Base-by-base conservation (phyloP, 2,113 vertebrate genomes). In the Nyctereutes procyonoides region DNA sequence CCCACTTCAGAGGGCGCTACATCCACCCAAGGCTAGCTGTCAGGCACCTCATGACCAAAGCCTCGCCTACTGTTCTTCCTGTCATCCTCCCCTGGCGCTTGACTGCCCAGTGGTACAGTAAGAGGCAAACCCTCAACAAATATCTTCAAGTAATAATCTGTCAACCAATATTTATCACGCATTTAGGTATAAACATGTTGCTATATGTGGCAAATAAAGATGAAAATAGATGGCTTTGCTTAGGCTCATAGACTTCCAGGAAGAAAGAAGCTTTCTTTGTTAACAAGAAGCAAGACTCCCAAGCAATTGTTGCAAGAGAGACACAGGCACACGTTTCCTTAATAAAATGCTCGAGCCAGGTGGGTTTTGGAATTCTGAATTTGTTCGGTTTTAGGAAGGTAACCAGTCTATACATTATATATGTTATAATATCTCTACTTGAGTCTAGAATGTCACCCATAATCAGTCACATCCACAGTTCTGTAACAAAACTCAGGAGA, bases 1-100 rank as follows among this genome's bases (percentile, higher is more conserved):
- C 7, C 2, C 48, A 0, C 0, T 17, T 17, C 53, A 82, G 1
- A 53, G 13, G 1, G 1, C 0, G 12, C 8, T 2, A 11, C 1
- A 2, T 19, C 73, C 8, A 63, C 6, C 67, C 38, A 35, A 60
- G 15, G 8, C 6, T 32, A 43, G 30, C 55, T 5, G 2, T 2
- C 15, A 4, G 0, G 16, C 7, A 11, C 6, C 58, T 35, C 20
- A 30, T 7, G 53, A 56, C 51, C 28, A 53, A 77, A 85, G 56
- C 26, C 53, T 32, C 30, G 19, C 1, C 2, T 51, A 22, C 55
- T 76, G 19, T 24, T 35, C 87, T 32, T 43, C 93, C 53, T 28
- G 0, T 22, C 38, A 16, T 1, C 88, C 32, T 58, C 4, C 43
- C 24, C n/a, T 19, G 0, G 55, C 8, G 35, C 26, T 4, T 16